These are phyloP conservation scores for Tenthredo scrophulariae DNA, from an alignment of 2,888 invertebrate genomes.

Conservation along the genomic window DNA sequence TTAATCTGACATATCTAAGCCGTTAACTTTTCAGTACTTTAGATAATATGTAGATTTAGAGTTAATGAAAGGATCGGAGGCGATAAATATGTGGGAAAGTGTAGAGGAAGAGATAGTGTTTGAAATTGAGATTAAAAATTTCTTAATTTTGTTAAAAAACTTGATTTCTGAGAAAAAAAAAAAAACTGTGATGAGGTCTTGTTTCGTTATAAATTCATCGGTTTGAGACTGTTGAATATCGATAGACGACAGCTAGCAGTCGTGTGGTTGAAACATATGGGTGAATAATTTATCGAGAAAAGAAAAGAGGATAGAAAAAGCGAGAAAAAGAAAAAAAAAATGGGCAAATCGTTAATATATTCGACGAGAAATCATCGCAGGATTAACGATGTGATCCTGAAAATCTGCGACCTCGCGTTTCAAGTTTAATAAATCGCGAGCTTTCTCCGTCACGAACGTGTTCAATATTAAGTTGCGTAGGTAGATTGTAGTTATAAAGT, in stretches of 20 bases:
- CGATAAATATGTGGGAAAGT: neutral
- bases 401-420: constrained; percentile 14
- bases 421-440: constrained; percentile 31
- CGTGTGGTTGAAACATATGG: neutral
- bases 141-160: neutral
- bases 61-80: neutral
- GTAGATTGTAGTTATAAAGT: neutral
- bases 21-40: neutral
- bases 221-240: neutral
- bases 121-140: neutral
- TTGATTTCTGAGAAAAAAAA: neutral
- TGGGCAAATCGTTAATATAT: neutral
- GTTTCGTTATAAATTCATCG: neutral
- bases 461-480: neutral
- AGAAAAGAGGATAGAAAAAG: neutral
- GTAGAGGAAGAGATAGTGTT: neutral
- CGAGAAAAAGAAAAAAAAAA: neutral
- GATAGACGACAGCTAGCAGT: neutral
- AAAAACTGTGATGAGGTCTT: neutral
- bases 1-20: neutral
- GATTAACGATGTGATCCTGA: constrained; percentile 30
- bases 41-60: neutral
- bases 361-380: constrained; percentile 1
- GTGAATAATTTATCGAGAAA: neutral
- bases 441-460: neutral